A percentile compares a stretch with the other conserved stretches of the same genome.
phyloP scores from a whole-genome alignment of 2,797 vertebrate genomes.

The Myoxocephalus aenaeus region DNA sequence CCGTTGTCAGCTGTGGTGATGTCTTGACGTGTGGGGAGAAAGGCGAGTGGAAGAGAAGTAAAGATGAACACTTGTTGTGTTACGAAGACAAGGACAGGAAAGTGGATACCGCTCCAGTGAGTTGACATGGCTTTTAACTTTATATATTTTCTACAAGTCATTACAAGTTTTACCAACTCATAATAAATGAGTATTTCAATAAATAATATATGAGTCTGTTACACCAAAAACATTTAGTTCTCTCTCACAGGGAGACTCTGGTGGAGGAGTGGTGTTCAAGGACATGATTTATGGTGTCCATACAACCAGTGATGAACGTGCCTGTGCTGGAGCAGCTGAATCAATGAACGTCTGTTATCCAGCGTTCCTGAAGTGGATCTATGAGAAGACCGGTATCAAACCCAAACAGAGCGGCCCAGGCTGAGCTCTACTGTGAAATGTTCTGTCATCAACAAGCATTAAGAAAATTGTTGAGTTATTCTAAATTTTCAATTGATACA shows the following conservation, averaged over 20 bases:
- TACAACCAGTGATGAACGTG: background rate
- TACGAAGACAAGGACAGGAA: background rate
- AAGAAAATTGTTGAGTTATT: background rate
- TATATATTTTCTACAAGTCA: background rate
- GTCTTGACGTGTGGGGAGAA: too few species aligned
- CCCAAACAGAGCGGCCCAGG: too few species aligned
- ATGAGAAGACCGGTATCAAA: too few species aligned
- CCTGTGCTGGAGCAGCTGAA: accelerated
- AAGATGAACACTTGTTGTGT: background rate
- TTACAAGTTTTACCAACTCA: background rate
- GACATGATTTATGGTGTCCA: accelerated
- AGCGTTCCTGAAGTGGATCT: background rate
- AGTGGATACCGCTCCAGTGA: accelerated
- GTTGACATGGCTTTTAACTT: background rate
- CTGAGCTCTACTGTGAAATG: background rate
- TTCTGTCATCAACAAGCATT: background rate
- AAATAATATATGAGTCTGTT: accelerated
- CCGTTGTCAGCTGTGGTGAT: too few species aligned
- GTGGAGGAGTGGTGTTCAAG: background rate
- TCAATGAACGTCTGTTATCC: background rate
- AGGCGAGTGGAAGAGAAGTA: too few species aligned
- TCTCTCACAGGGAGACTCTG: conserved; percentile 20
- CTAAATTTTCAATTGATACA: background rate
- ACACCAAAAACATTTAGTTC: too few species aligned
- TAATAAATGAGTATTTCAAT: background rate